phyloP scores from a whole-genome alignment of 2,888 invertebrate genomes.

The Notodonta ziczac region DNA sequence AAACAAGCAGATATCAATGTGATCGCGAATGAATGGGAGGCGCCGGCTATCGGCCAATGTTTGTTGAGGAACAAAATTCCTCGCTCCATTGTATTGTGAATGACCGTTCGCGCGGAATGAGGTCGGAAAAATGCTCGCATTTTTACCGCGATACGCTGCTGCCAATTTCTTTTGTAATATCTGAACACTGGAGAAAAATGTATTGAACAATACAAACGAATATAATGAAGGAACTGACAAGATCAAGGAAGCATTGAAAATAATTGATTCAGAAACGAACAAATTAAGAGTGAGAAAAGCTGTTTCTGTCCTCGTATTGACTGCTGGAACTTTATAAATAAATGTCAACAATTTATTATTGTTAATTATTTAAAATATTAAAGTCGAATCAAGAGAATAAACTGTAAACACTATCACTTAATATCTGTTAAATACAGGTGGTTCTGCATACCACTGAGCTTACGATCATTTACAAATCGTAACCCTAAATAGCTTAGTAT shows the following conservation, averaged over 20 bases:
- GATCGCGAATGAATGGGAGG: conserved; percentile 63
- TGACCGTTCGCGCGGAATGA: conserved; percentile 44
- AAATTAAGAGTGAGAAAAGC: too few species aligned
- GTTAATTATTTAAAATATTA: background rate
- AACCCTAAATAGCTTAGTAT: conserved; percentile 50
- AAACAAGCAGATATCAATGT: conserved; percentile 63
- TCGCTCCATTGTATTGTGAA: conserved; percentile 66
- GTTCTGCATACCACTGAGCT: conserved; percentile 66
- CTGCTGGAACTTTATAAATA: too few species aligned
- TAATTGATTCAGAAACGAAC: too few species aligned
- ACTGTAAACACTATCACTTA: conserved; percentile 48
- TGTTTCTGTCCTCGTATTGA: too few species aligned
- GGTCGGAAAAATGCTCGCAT: conserved; percentile 41
- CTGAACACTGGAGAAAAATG: conserved; percentile 17
- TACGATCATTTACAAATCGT: conserved; percentile 49
- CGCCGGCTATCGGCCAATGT: conserved; percentile 65
- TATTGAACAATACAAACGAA: background rate
- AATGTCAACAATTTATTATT: too few species aligned
- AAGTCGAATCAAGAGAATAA: background rate
- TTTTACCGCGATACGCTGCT: conserved; percentile 27
- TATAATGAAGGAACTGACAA: conserved; percentile 3
- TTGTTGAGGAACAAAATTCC: conserved; percentile 69
- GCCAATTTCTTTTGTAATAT: conserved; percentile 26
- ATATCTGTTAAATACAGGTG: conserved; percentile 66
- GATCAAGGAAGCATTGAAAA: too few species aligned